Base-by-base conservation (phyloP, 2,113 vertebrate genomes). In the Notechis scutatus region DNA sequence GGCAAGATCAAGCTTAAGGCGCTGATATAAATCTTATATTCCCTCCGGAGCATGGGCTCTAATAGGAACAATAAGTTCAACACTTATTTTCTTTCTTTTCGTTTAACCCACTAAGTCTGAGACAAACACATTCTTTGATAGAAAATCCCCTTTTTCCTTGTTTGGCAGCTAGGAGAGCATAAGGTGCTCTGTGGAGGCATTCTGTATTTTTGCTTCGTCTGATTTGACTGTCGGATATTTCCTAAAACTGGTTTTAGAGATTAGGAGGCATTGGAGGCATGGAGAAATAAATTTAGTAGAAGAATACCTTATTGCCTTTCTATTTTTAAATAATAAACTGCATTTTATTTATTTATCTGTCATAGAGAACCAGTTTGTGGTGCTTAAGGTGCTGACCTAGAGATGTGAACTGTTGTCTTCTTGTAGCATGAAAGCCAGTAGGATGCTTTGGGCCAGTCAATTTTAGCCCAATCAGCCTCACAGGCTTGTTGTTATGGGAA, bases 41-140 rank as follows among this genome's bases (percentile, higher is more conserved):
- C 90, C 26, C 47, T 2, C 54, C 87, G 61, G 92, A 11, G 85
- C 52, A 57, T 94, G 11, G 34, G 92, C 91, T 2, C 6, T 91
- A 45, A 50, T 85, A 29, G 3, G 54, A 1, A 86, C 50, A 54
- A 18, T 21, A 95, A 92, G 45, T 59, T 15, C 55, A 85, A 9
- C 42, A 26, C 54, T 89, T 4, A 54, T 34, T 90, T 91, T 91
- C 85, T 59, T 93, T 5, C 18, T 54, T 95, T 89, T 94, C 81
- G 47, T 92, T 90, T 54, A 29, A 89, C 39, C 50, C n/a, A 1
- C 0, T 5, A n/a, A 47, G 64, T 34, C 50, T 87, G n/a, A 4
- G n/a, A 88, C 87, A 42, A 45, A 50, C 42, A 12, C 3, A n/a
- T 90, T 91, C 55, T 10, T 50, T 3, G 1, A 87, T 89, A 81